Evolutionary conservation across 2,888 invertebrate species (phyloP), one percentile per base, ranked within the genome.

Genomic region (Hyles lineata): DNA sequence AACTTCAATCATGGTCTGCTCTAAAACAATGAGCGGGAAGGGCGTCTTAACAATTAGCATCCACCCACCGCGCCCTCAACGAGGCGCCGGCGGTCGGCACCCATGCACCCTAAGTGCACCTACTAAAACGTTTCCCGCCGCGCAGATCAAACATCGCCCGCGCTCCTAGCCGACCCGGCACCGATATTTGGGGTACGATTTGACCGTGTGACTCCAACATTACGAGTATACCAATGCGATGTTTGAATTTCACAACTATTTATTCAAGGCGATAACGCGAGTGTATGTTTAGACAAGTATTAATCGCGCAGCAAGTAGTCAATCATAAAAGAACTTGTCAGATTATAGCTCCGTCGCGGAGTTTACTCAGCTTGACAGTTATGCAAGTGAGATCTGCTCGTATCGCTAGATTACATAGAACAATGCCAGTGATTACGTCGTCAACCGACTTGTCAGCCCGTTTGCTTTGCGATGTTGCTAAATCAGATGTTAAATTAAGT

Each of bases 21-120:
- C 93, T 93, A 93, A 94, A 94, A 94, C 94, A 93, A 94, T 94
- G 91, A 94, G 92, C 93, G 90, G 89, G 88, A 90, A 92, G 91
- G 92, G 93, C 90, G 92, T 92, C 90, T 93, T 85, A 82, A 81
- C 90, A 94, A 94, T 94, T 94, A 94, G 90, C 93, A 89, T 89
- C 92, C 92, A 90, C 93, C 93, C 89, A 94, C 92, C 87, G 85
- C 83, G 85, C 86, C 88, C 88, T 90, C 85, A 89, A 89, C 89
- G 85, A 89, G 87, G 88, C 87, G 87, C 90, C 92, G 91, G 86
- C 85, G 67, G 67, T 67, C 67, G 67, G 67, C 67, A 23, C 23
- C 50, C 50, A 21, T 50, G 77, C 82, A 78, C 80, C 83, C 89
- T 92, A 93, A 94, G 92, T 92, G 92, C 88, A 85, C 82, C 83